A percentile compares a stretch with the other conserved stretches of the same genome.
Conservation (phyloP, 2,113 vertebrate genomes). For the Gymnocephalus cernua region DNA sequence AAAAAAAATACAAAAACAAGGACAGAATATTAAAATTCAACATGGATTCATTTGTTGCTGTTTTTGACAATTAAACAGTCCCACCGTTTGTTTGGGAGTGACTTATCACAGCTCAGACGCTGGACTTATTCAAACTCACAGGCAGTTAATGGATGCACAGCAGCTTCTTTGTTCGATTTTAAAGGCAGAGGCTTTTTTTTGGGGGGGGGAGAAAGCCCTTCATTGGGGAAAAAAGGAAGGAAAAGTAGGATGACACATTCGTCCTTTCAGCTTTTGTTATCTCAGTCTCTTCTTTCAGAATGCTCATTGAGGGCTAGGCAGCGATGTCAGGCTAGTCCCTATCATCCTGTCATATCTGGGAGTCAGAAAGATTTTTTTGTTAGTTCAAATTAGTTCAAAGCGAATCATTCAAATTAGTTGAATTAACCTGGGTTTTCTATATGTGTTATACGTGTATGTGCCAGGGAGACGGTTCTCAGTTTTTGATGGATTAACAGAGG, state of each 20-base stretch:
- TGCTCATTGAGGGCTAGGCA: slow-evolving; percentile 32
- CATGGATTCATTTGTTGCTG: slow-evolving; percentile 55
- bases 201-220: slow-evolving; percentile 23
- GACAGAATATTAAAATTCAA: slow-evolving; percentile 51
- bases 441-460: background rate
- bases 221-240: slow-evolving; percentile 13
- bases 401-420: slow-evolving; percentile 16
- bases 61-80: slow-evolving; percentile 57
- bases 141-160: slow-evolving; percentile 38
- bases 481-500: slow-evolving; percentile 25
- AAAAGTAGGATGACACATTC: slow-evolving; percentile 46
- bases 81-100: slow-evolving; percentile 41
- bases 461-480: background rate
- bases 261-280: slow-evolving; percentile 54
- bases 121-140: slow-evolving; percentile 48
- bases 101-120: slow-evolving; percentile 47
- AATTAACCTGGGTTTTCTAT: slow-evolving; percentile 11
- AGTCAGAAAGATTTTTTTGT: slow-evolving; percentile 3
- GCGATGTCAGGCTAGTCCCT: slow-evolving; percentile 31
- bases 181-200: slow-evolving; percentile 43
- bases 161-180: slow-evolving; percentile 44
- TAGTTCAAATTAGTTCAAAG: slow-evolving; percentile 16
- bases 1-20: slow-evolving; percentile 60
- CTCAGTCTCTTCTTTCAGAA: slow-evolving; percentile 23
- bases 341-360: slow-evolving; percentile 49